Conservation (phyloP, 2,797 vertebrate species). For the Vultur gryphus region DNA sequence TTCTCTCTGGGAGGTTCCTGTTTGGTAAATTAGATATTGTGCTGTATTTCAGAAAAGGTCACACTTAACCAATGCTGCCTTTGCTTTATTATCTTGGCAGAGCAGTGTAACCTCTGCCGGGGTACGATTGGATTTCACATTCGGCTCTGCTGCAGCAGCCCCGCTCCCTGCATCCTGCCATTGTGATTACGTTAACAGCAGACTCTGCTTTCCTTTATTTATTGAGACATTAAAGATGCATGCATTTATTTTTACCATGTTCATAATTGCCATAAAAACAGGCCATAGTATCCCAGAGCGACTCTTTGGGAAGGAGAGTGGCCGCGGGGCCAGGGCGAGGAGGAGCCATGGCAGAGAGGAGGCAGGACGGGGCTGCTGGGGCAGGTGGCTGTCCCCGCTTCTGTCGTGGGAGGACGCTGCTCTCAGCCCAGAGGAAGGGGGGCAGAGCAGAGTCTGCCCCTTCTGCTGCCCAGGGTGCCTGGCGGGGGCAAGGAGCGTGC, state of each 20-base stretch:
- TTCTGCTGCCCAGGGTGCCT: not conserved
- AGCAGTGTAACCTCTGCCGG: constrained; percentile 23
- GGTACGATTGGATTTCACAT: constrained; percentile 45
- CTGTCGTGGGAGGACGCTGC: not conserved
- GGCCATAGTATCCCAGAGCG: not conserved
- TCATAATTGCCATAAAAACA: constrained; percentile 57
- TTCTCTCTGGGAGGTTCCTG: constrained; percentile 56
- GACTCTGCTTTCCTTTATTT: constrained; percentile 60
- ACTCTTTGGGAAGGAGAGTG: not conserved
- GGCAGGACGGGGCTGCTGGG: not conserved
- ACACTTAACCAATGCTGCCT: constrained; percentile 47
- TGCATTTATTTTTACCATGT: constrained; percentile 62
- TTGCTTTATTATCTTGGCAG: constrained; percentile 60
- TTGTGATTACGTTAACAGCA: constrained; percentile 58
- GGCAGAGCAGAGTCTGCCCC: not conserved
- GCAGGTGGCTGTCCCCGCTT: not conserved
- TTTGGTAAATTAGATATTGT: constrained; percentile 69
- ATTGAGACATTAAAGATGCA: constrained; percentile 65
- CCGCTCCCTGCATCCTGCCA: constrained; percentile 22
- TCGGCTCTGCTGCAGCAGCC: not conserved
- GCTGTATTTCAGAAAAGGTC: constrained; percentile 68
- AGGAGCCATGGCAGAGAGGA: not conserved
- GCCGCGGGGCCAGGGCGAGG: rapidly evolving
- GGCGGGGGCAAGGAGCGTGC: not conserved
- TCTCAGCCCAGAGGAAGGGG: not conserved